A percentile compares a stretch with the other conserved stretches of the same genome.
These are phyloP conservation scores for Pantala flavescens DNA, from an alignment of 1,140 invertebrate species.

Conservation along the genomic window DNA sequence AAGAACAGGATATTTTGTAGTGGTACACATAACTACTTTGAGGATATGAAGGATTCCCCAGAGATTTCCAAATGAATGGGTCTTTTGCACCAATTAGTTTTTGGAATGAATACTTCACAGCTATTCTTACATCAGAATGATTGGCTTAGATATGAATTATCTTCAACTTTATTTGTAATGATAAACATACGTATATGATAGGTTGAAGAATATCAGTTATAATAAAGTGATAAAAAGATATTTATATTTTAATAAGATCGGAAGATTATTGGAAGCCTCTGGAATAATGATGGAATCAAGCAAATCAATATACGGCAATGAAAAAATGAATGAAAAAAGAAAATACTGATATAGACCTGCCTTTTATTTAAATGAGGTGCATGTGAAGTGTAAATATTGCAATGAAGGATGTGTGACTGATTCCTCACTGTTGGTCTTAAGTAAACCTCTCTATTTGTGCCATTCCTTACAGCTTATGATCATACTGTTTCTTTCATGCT, in stretches of 20 bases:
- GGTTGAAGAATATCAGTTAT: too few relatives aligned
- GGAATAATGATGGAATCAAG: not conserved
- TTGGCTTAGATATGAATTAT: too few relatives aligned
- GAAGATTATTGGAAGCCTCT: not conserved
- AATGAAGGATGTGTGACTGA: not conserved
- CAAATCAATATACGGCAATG: not conserved
- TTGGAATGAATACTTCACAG: too few relatives aligned
- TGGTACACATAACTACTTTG: not conserved
- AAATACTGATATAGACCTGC: not conserved
- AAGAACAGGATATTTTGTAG: not conserved
- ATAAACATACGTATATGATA: too few relatives aligned
- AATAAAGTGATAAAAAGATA: too few relatives aligned
- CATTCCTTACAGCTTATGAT: not conserved
- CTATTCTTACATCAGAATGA: too few relatives aligned
- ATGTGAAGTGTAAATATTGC: conserved; percentile 2
- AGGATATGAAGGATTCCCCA: not conserved
- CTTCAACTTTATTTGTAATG: too few relatives aligned
- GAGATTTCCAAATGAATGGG: not conserved
- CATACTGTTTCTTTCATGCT: not conserved
- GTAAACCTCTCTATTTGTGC: not conserved
- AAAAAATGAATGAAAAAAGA: not conserved
- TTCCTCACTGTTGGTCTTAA: not conserved
- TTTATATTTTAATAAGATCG: too few relatives aligned
- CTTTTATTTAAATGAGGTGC: not conserved
- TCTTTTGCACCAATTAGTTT: too few relatives aligned